phyloP scores from a whole-genome alignment of 2,797 vertebrate genomes.

The Adrianichthys oophorus region DNA sequence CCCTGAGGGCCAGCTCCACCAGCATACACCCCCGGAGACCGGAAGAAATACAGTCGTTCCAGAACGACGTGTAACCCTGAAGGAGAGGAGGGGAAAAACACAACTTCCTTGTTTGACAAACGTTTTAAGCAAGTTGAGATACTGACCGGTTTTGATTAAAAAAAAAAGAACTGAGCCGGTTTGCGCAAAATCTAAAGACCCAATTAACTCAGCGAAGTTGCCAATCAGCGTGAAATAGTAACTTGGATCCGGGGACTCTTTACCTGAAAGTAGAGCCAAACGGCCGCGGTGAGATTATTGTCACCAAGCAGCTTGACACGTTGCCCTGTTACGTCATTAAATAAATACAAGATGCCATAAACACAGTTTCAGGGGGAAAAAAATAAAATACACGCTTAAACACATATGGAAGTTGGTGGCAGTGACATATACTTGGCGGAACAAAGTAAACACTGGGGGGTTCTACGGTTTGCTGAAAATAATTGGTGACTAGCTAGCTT shows the following conservation, averaged over 20 bases:
- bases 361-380: neutral
- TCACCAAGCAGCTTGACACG: neutral
- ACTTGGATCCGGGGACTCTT: neutral
- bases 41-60: slow-evolving; percentile 98
- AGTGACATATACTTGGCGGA: slow-evolving; percentile 23
- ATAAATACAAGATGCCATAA: neutral
- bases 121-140: slow-evolving; percentile 40
- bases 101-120: slow-evolving; percentile 52
- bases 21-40: slow-evolving; percentile 97
- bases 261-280: neutral
- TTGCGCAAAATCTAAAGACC: neutral
- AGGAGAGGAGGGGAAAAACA: neutral
- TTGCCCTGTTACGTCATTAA: neutral
- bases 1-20: slow-evolving; percentile 92
- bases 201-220: neutral
- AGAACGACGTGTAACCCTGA: slow-evolving; percentile 98
- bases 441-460: slow-evolving; percentile 28
- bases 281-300: no score
- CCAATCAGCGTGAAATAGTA: no score
- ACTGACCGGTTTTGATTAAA: slow-evolving; percentile 14
- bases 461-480: neutral
- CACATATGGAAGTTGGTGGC: slow-evolving; percentile 11
- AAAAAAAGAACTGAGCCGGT: slow-evolving; percentile 1
- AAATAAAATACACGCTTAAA: neutral
- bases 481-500: neutral